Conservation (phyloP, 2,113 vertebrate genomes). For the Perca schrenkii region DNA sequence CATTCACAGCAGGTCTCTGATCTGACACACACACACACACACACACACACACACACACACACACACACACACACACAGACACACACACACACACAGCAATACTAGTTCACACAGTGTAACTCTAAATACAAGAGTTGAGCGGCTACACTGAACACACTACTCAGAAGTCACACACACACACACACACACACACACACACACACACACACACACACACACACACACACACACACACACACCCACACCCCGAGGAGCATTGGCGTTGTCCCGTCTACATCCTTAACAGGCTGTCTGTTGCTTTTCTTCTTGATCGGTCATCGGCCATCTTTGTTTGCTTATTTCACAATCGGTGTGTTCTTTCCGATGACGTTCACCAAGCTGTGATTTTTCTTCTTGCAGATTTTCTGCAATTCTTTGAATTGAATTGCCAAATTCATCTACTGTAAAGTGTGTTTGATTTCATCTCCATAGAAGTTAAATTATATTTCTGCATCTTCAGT, state of each 20-base stretch:
- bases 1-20: constrained; percentile 89
- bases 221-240: background rate
- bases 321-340: constrained; percentile 3
- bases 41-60: constrained; percentile 16
- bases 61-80: background rate
- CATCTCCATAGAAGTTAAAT: constrained; percentile 14
- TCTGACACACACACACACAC: background rate
- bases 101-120: constrained; percentile 54
- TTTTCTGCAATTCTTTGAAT: constrained; percentile 72
- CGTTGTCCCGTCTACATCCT: constrained; percentile 15
- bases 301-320: background rate
- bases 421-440: constrained; percentile 46
- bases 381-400: constrained; percentile 68
- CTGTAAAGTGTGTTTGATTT: constrained; percentile 39
- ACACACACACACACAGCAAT: constrained; percentile 3
- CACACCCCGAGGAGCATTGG: background rate
- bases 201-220: background rate
- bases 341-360: constrained; percentile 7
- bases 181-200: background rate
- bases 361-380: constrained; percentile 33
- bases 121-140: constrained; percentile 67
- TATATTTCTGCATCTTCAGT: constrained; percentile 31
- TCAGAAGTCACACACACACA: background rate
- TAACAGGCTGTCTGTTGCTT: constrained; percentile 26
- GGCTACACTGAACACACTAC: constrained; percentile 30